Evolutionary conservation across 2,797 vertebrate species (phyloP), one percentile per base, ranked within the genome.

Genomic region (Lepidocolaptes lacrymiger): DNA sequence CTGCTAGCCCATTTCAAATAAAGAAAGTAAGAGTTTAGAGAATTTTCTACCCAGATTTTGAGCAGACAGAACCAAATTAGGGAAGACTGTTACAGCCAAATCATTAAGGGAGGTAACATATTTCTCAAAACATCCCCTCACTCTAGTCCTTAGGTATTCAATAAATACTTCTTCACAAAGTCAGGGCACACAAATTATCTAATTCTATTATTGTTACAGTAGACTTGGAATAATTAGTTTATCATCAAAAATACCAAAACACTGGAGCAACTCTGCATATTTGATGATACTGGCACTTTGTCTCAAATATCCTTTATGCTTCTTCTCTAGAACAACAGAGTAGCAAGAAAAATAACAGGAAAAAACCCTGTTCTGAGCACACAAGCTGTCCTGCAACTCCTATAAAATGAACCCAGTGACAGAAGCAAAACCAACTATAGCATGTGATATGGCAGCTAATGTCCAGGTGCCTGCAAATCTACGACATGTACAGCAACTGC

Each of bases 401-500:
- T 85, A 73, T 32, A 71, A 52, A 87, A 39, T 6, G 3, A 86
- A 48, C 12, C 6, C 71, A 84, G 32, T 0, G 2, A 83, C 34
- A 79, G 24, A 76, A 86, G 19, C 6, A 75, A 63, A 61, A 15
- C 51, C 22, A 87, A 12, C 8, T 9, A 2, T 3, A 62, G 72
- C 0, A 1, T 0, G 0, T 32, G 48, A 66, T 84, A 71, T 7
- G 30, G 32, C 18, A 85, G 22, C 21, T 82, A 14, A 48, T 3
- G 16, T 24, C 43, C 21, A 17, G 81, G 48, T 1, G 9, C 0
- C 0, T 28, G 34, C 41, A 73, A 44, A 74, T n/a, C 32, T n/a
- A 34, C 9, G 5, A 3, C 27, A 9, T 0, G 2, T 11, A 36
- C 5, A 37, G 46, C 13, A 39, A 28, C 0, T 51, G 10, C 16